phyloP scores from a whole-genome alignment of 2,888 invertebrate species.

The Gibbula magus region DNA sequence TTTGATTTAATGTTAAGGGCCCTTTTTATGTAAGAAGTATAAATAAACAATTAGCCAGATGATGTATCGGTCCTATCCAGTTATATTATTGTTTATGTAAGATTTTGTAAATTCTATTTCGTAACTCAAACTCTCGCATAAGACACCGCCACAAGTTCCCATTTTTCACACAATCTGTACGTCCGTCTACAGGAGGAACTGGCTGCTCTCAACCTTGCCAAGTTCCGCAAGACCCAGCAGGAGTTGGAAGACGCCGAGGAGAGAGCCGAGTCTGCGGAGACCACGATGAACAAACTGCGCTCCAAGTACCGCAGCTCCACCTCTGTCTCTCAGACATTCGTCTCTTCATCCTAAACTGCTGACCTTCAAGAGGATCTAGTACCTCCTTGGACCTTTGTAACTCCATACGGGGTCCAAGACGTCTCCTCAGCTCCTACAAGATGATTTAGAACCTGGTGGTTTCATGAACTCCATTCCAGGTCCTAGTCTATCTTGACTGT shows the following conservation, averaged over 20 bases:
- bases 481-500: not conserved
- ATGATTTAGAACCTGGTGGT: too few species aligned
- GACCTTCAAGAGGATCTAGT: not conserved
- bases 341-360: slow-evolving; percentile 39
- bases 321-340: slow-evolving; percentile 61
- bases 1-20: too few species aligned
- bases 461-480: too few species aligned
- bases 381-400: not conserved
- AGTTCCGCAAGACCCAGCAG: slow-evolving; percentile 77
- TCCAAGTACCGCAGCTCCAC: slow-evolving; percentile 74
- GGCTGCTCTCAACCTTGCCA: slow-evolving; percentile 77
- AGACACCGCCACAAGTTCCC: too few species aligned
- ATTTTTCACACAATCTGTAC: not conserved
- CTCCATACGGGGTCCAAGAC: too few species aligned
- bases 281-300: slow-evolving; percentile 76
- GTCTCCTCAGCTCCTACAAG: too few species aligned
- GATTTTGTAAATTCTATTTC: too few species aligned
- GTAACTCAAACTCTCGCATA: too few species aligned
- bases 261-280: slow-evolving; percentile 77
- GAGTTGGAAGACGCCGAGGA: slow-evolving; percentile 78
- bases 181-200: slow-evolving; percentile 74
- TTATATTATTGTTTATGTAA: not conserved
- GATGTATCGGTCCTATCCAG: not conserved
- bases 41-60: not conserved
- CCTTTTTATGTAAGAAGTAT: too few species aligned